phyloP scores from a whole-genome alignment of 2,888 invertebrate species.

The Dendrolimus houi region DNA sequence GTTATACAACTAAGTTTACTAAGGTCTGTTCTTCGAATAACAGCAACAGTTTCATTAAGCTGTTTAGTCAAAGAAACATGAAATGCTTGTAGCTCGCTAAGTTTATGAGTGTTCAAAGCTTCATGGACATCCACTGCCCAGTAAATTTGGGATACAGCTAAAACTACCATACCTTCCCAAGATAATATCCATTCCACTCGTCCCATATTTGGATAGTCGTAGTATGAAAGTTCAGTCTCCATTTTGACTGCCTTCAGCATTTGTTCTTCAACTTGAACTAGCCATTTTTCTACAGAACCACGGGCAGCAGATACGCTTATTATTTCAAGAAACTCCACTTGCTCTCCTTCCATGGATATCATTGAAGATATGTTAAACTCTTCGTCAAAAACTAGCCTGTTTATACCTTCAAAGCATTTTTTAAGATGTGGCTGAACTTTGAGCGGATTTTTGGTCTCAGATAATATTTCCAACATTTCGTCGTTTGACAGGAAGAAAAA shows the following conservation, averaged over 20 bases:
- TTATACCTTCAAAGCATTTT: constrained; percentile 93
- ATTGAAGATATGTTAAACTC: constrained; percentile 85
- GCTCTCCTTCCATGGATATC: constrained; percentile 86
- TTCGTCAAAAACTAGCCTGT: constrained; percentile 82
- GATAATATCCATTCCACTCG: constrained; percentile 83
- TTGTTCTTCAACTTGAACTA: constrained; percentile 87
- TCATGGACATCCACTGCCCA: constrained; percentile 89
- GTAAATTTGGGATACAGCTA: constrained; percentile 87
- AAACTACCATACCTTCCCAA: constrained; percentile 90
- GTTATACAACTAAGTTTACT: constrained; percentile 84
- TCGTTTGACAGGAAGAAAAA: constrained; percentile 95
- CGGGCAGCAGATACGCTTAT: constrained; percentile 83
- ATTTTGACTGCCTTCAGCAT: constrained; percentile 85
- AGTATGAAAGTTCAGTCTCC: constrained; percentile 80
- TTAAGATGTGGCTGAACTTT: constrained; percentile 90
- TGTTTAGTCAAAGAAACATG: constrained; percentile 75
- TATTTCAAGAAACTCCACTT: constrained; percentile 76
- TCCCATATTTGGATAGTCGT: constrained; percentile 75
- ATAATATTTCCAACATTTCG: constrained; percentile 92
- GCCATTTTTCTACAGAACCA: constrained; percentile 92
- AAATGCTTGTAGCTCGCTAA: constrained; percentile 74
- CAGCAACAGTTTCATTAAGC: constrained; percentile 83
- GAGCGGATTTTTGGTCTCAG: constrained; percentile 90
- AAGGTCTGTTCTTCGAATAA: constrained; percentile 82
- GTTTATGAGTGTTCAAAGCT: constrained; percentile 76